Base-by-base conservation (phyloP, 1,140 invertebrate species). In the Trichogramma pretiosum region DNA sequence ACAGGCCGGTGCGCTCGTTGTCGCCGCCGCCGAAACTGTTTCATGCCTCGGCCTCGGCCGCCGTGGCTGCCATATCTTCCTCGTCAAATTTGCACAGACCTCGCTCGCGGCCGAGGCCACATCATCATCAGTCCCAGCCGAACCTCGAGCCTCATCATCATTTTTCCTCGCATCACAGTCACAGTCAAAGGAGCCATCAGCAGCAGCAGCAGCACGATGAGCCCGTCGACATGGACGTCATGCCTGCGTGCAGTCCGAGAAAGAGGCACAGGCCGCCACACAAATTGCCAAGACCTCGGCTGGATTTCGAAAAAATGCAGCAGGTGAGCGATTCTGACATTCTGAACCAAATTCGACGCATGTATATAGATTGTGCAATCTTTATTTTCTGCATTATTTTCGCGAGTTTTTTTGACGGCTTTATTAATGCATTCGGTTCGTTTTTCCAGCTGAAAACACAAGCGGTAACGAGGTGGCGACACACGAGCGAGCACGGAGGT, bases 251-350 rank as follows among this genome's bases (percentile, higher is more conserved):
- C 70, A 82, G 65, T 77, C 81, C 60, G 59, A 74, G 62, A 72
- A 80, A 70, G 73, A 74, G 67, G 66, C 77, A 67, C 68, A 77
- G 73, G 61, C 80, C 74, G 61, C 79, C 76, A 48, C 76, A 77
- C 58, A 68, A 77, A 55, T 76, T 80, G 51, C 85, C 85, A 61
- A 78, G 90, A 64, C 90, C 90, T 53, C 90, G 87, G 72, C 78
- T 94, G 62, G 89, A 94, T 75, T 94, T 94, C 69, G 90, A 94
- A 73, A 94, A 94, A 78, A 94, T 94, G 90, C 90, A 93, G 75
- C 84, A 88, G 82, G 85, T 87, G 75, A 50, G 33, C 51, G 33
- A 11, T 22, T 23, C 13, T 26, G 32, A 39, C 26, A 37, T n/a
- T n/a, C n/a, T n/a, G n/a, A n/a, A n/a, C n/a, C n/a, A n/a, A n/a